A percentile compares a stretch with the other conserved stretches of the same genome.
These are phyloP conservation scores for Drosophila cracens DNA, from an alignment of 2,888 invertebrate genomes.

Conservation along the genomic window DNA sequence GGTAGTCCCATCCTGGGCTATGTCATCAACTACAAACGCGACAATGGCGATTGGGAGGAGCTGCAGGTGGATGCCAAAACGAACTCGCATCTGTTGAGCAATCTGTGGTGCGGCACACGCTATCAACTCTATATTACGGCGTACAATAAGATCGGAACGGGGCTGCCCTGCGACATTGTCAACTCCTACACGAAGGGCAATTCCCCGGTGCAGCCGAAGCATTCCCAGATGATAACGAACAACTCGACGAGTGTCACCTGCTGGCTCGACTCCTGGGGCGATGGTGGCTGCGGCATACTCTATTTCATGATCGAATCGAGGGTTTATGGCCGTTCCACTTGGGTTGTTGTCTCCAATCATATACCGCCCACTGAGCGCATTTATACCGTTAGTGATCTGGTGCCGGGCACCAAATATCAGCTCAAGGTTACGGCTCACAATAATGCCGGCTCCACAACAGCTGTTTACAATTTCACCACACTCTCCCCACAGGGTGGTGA, in stretches of 20 bases:
- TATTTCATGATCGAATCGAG: slow-evolving; percentile 94
- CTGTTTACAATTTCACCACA: slow-evolving; percentile 94
- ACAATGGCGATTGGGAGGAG: slow-evolving; percentile 96
- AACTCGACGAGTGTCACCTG: slow-evolving; percentile 94
- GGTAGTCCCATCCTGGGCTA: slow-evolving; percentile 93
- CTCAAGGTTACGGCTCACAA: slow-evolving; percentile 92
- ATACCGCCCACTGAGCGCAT: slow-evolving; percentile 93
- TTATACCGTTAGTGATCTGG: slow-evolving; percentile 91
- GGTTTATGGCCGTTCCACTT: slow-evolving; percentile 87
- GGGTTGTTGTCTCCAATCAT: slow-evolving; percentile 93
- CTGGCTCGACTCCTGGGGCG: slow-evolving; percentile 95
- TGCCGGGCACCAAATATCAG: slow-evolving; percentile 90
- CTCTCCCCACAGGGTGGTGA: slow-evolving; percentile 91
- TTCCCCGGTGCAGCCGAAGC: slow-evolving; percentile 91
- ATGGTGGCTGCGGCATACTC: slow-evolving; percentile 94
- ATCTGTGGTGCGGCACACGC: slow-evolving; percentile 94
- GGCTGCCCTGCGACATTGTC: slow-evolving; percentile 94
- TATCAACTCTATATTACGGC: slow-evolving; percentile 95
- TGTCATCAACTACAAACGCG: slow-evolving; percentile 95
- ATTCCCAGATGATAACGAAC: slow-evolving; percentile 92
- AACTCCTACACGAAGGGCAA: slow-evolving; percentile 93
- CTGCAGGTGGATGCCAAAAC: slow-evolving; percentile 93
- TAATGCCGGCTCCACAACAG: slow-evolving; percentile 93
- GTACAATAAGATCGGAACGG: slow-evolving; percentile 95
- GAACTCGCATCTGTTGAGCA: slow-evolving; percentile 91